These are phyloP conservation scores for Myotis pilosus DNA, from an alignment of 2,797 vertebrate genomes.

Conservation along the genomic window DNA sequence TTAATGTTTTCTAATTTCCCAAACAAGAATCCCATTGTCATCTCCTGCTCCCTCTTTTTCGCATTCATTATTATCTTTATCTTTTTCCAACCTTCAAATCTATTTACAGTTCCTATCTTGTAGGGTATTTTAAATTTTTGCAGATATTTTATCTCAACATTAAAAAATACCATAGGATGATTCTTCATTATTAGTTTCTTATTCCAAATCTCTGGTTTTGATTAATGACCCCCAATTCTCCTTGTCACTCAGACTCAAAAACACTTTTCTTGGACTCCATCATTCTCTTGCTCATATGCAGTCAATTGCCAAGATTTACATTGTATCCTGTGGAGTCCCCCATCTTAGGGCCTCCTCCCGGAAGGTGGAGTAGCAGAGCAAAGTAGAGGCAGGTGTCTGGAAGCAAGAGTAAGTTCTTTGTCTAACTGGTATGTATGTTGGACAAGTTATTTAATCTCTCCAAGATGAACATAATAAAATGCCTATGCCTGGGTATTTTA, in stretches of 20 bases:
- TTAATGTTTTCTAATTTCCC: neutral
- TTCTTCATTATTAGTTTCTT: neutral
- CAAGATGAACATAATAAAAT: neutral
- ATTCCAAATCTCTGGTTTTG: neutral
- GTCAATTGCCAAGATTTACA: neutral
- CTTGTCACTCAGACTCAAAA: neutral
- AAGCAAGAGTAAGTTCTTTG: neutral
- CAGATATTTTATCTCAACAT: neutral
- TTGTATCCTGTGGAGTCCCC: neutral
- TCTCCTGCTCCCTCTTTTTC: neutral
- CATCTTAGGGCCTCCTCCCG: neutral
- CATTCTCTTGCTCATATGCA: neutral
- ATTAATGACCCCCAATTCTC: neutral
- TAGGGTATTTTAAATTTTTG: neutral
- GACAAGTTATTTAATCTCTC: neutral
- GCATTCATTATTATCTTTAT: neutral
- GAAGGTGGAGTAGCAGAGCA: neutral
- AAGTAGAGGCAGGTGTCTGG: neutral
- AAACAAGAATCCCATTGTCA: neutral
- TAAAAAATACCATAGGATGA: neutral
- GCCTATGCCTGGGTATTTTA: neutral
- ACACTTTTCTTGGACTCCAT: neutral
- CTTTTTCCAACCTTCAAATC: neutral
- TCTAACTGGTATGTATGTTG: neutral
- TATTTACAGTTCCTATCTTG: neutral